These are phyloP conservation scores for Isichthys henryi DNA, from an alignment of 2,113 vertebrate species.

Conservation along the genomic window DNA sequence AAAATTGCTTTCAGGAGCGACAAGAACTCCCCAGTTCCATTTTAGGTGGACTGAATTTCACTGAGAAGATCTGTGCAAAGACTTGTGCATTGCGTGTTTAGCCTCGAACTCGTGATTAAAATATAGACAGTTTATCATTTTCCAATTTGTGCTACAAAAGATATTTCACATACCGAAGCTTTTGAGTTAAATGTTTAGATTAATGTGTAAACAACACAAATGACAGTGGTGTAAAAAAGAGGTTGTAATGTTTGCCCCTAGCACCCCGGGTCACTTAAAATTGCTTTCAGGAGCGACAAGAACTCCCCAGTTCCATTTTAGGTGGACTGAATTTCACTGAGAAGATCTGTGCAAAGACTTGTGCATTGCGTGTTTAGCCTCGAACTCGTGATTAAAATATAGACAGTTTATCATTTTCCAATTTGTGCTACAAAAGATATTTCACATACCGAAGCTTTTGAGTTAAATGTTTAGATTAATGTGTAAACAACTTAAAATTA, in stretches of 20 bases:
- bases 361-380: not conserved
- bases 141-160: not conserved
- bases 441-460: not conserved
- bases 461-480: not conserved
- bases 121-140: not conserved
- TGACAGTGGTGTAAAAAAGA: conserved; percentile 7
- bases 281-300: not conserved
- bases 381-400: not conserved
- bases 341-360: not conserved
- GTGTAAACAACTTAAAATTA: not conserved
- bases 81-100: not conserved
- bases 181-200: not conserved
- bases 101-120: not conserved
- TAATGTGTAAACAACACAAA: not conserved
- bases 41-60: not conserved
- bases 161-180: not conserved
- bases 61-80: not conserved
- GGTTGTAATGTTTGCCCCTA: not conserved
- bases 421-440: not conserved
- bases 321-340: not conserved
- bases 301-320: not conserved
- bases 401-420: not conserved
- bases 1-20: not conserved
- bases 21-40: not conserved
- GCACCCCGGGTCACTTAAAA: not conserved